Conservation (phyloP, 2,797 vertebrate species). For the Argyrosomus regius region DNA sequence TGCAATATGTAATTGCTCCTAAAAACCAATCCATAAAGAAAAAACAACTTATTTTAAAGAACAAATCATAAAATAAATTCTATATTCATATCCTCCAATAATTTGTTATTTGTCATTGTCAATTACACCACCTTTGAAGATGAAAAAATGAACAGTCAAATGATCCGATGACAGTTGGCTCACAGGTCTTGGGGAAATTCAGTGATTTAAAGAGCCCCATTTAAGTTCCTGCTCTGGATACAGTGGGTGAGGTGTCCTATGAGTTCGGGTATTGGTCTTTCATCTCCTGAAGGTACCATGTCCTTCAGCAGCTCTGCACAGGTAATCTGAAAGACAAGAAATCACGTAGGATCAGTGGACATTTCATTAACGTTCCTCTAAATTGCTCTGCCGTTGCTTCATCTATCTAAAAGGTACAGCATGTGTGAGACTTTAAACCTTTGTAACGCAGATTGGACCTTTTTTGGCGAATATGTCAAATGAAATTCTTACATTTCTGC, state of each 20-base stretch:
- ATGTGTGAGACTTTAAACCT: background rate
- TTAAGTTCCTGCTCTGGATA: rapidly evolving
- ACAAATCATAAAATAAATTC: background rate
- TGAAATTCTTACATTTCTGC: slow-evolving; percentile 17
- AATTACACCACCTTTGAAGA: background rate
- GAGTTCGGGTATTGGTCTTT: background rate
- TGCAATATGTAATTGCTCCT: background rate
- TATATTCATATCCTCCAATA: background rate
- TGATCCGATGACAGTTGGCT: background rate
- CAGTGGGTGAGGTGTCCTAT: rapidly evolving
- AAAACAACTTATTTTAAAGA: background rate
- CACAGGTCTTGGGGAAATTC: background rate
- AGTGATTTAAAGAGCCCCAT: background rate
- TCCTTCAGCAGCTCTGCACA: background rate
- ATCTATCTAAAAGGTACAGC: background rate
- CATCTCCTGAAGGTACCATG: rapidly evolving
- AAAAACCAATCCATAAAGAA: background rate
- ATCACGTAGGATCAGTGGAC: background rate
- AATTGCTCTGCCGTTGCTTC: background rate
- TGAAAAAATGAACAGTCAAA: background rate
- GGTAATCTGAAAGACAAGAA: slow-evolving; percentile 42
- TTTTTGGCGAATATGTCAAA: background rate
- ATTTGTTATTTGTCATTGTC: background rate
- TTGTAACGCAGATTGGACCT: too few species aligned
- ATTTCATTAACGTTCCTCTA: background rate